Percentiles rank a stretch among this genome's conserved stretches.
These are phyloP conservation scores for Penelope pileata DNA, from an alignment of 2,113 vertebrate species.

Conservation along the genomic window DNA sequence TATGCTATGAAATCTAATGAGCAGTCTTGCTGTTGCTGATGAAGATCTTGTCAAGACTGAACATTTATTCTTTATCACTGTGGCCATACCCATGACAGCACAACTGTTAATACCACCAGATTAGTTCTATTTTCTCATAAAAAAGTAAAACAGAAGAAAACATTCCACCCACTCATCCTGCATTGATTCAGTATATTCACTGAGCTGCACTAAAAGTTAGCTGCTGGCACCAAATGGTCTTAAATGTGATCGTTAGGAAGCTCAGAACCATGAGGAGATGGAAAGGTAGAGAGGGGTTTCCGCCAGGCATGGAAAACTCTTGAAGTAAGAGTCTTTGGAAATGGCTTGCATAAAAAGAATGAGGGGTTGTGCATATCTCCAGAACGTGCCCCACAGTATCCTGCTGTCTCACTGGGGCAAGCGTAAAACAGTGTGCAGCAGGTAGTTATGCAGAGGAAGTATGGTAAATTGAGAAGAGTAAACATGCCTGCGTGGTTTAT, in stretches of 20 bases:
- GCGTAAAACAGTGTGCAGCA: neutral
- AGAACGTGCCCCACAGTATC: neutral
- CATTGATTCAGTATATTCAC: neutral
- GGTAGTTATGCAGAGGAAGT: neutral
- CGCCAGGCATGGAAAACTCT: neutral
- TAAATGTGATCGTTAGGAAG: constrained; percentile 11
- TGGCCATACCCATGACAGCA: constrained; percentile 27
- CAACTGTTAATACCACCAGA: constrained; percentile 53
- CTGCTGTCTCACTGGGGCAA: neutral
- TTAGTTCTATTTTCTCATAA: constrained; percentile 46
- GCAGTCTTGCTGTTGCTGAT: constrained; percentile 48
- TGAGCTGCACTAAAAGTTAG: constrained; percentile 47
- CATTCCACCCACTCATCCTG: constrained; percentile 52
- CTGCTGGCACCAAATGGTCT: constrained; percentile 46
- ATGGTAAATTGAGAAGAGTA: neutral
- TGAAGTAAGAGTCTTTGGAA: neutral
- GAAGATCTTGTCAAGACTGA: constrained; percentile 53
- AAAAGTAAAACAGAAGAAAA: constrained; percentile 61
- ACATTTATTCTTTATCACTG: constrained; percentile 40
- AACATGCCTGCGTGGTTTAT: neutral
- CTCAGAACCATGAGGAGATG: neutral
- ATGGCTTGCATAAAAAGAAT: neutral
- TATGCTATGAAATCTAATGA: constrained; percentile 51
- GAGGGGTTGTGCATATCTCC: fast-evolving
- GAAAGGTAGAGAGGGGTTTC: constrained; percentile 18